These are phyloP conservation scores for Beaufortia kweichowensis DNA, from an alignment of 2,113 vertebrate species.

Conservation along the genomic window DNA sequence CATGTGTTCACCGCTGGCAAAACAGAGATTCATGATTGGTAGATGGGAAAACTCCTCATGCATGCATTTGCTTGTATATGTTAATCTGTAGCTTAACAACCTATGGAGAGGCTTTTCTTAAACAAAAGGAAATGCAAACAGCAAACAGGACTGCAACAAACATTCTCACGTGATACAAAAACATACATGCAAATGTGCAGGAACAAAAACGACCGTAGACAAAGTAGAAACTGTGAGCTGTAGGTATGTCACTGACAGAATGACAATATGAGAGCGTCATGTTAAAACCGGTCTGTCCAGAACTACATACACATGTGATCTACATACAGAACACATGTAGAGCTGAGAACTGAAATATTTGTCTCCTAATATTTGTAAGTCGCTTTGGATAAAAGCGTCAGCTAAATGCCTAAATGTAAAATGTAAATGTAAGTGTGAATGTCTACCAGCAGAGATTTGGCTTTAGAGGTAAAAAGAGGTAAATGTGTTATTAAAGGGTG, in stretches of 20 bases:
- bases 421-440: no score
- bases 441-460: no score
- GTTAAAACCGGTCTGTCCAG: background rate
- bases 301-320: background rate
- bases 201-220: background rate
- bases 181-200: slow-evolving; percentile 6
- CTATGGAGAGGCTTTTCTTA: slow-evolving; percentile 3
- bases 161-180: background rate
- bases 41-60: background rate
- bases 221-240: no score
- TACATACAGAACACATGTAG: no score
- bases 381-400: no score
- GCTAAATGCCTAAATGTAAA: no score
- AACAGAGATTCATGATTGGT: background rate
- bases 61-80: background rate
- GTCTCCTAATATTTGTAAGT: no score
- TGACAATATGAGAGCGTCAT: background rate
- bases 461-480: no score
- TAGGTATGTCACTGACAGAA: no score
- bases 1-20: background rate
- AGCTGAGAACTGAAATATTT: no score
- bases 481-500: no score
- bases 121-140: background rate
- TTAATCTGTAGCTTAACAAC: background rate
- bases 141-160: slow-evolving; percentile 4